These are phyloP conservation scores for Cacoxenus indagator DNA, from an alignment of 2,888 invertebrate species.

Conservation along the genomic window DNA sequence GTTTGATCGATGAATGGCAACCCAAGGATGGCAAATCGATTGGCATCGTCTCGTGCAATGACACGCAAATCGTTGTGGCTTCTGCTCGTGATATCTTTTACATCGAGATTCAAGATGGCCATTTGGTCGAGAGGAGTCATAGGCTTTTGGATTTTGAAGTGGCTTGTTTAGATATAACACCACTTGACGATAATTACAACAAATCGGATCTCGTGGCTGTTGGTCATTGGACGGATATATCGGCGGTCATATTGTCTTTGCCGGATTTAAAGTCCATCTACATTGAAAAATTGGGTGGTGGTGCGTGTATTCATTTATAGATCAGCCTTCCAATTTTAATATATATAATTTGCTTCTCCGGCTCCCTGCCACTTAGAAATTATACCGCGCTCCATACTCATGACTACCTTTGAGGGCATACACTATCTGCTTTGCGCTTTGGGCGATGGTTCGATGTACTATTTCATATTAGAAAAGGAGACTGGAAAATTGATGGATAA, in stretches of 20 bases:
- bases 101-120: conserved; percentile 79
- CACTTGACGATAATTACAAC: conserved; percentile 76
- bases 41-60: conserved; percentile 89
- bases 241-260: conserved; percentile 86
- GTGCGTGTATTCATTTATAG: conserved; percentile 66
- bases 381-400: conserved; percentile 94
- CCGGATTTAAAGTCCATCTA: conserved; percentile 86
- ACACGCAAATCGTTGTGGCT: conserved; percentile 83
- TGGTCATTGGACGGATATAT: conserved; percentile 98
- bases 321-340: conserved; percentile 6
- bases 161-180: conserved; percentile 95
- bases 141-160: conserved; percentile 92
- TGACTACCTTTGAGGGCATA: conserved; percentile 93
- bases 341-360: neutral
- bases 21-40: conserved; percentile 81
- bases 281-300: conserved; percentile 89
- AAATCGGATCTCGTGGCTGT: conserved; percentile 86
- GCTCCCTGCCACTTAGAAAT: conserved; percentile 79
- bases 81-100: conserved; percentile 90
- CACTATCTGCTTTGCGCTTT: conserved; percentile 92
- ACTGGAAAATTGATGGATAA: conserved; percentile 85
- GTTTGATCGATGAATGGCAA: conserved; percentile 80
- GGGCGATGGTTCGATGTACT: conserved; percentile 98
- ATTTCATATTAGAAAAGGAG: conserved; percentile 86
- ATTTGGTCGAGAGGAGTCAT: conserved; percentile 76